Percentiles rank a stretch among this genome's conserved stretches.
Evolutionary conservation across 2,797 vertebrate species (phyloP).

Genomic region (Sandelia bainsii): DNA sequence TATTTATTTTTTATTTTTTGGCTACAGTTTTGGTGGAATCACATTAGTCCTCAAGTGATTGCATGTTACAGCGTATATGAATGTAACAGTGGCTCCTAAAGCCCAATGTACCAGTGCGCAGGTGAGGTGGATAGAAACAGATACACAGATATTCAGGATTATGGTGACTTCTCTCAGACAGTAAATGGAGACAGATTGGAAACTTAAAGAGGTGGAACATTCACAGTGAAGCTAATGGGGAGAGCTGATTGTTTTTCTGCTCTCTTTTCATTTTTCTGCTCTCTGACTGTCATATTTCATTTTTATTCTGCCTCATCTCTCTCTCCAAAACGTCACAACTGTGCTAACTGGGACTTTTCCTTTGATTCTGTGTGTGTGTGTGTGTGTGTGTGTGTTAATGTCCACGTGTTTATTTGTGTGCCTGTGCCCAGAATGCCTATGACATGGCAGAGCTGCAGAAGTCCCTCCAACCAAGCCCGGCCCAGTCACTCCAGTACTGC

Average conservation of each 20-base stretch:
- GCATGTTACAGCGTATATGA: conserved; percentile 42
- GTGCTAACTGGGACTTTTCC: conserved; percentile 6
- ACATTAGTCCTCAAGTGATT: conserved; percentile 61
- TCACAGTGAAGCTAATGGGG: conserved; percentile 47
- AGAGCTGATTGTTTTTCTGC: conserved; percentile 62
- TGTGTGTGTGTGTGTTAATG: neutral
- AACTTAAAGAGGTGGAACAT: conserved; percentile 64
- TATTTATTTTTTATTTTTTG: conserved; percentile 28
- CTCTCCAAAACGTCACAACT: conserved; percentile 2
- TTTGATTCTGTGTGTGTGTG: neutral
- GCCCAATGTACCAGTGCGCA: conserved; percentile 4
- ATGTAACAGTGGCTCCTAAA: conserved; percentile 20
- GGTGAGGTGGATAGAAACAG: conserved; percentile 8
- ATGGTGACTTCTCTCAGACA: conserved; percentile 35
- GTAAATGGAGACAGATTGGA: conserved; percentile 68
- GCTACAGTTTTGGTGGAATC: conserved; percentile 65
- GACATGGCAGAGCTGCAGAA: conserved; percentile 93
- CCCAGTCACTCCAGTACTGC: conserved; percentile 84
- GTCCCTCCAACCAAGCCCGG: conserved; percentile 88
- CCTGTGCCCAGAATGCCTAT: conserved; percentile 86
- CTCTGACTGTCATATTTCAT: conserved; percentile 50
- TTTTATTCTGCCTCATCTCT: conserved; percentile 28
- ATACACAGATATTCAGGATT: conserved; percentile 24
- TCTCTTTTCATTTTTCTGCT: conserved; percentile 47
- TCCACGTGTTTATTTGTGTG: neutral